Conservation (phyloP, 2,797 vertebrate species). For the Neomorphus geoffroyi region DNA sequence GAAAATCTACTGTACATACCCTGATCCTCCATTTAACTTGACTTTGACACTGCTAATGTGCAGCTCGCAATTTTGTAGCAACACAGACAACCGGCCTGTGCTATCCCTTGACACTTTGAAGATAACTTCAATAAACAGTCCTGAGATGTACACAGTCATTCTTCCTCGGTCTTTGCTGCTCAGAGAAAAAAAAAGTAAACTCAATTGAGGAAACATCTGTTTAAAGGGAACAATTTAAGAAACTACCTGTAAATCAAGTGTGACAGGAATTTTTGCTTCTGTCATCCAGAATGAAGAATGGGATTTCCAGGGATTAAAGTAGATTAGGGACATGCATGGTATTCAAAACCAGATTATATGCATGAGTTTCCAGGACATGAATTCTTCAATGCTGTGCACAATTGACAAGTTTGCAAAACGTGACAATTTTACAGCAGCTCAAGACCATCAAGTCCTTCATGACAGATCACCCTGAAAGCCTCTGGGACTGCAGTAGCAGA, state of each 20-base stretch:
- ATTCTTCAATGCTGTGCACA: neutral
- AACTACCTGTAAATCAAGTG: conserved; percentile 3
- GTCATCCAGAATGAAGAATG: neutral
- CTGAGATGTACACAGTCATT: conserved; percentile 65
- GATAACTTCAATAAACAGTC: conserved; percentile 46
- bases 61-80: conserved; percentile 50
- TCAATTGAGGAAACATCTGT: neutral
- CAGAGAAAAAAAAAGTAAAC: neutral
- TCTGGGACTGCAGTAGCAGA: neutral
- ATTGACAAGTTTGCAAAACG: neutral
- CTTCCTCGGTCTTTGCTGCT: conserved; percentile 60
- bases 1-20: conserved; percentile 21
- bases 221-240: neutral
- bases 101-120: conserved; percentile 7
- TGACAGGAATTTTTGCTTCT: neutral
- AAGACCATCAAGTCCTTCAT: neutral
- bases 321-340: neutral
- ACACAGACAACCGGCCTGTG: conserved; percentile 19
- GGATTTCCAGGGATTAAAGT: conserved; percentile 4
- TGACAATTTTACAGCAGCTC: neutral
- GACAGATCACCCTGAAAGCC: neutral
- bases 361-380: neutral
- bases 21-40: conserved; percentile 58
- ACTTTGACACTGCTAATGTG: conserved; percentile 50
- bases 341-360: neutral